phyloP scores from a whole-genome alignment of 2,888 invertebrate species.

The Standfussiana lucernea region DNA sequence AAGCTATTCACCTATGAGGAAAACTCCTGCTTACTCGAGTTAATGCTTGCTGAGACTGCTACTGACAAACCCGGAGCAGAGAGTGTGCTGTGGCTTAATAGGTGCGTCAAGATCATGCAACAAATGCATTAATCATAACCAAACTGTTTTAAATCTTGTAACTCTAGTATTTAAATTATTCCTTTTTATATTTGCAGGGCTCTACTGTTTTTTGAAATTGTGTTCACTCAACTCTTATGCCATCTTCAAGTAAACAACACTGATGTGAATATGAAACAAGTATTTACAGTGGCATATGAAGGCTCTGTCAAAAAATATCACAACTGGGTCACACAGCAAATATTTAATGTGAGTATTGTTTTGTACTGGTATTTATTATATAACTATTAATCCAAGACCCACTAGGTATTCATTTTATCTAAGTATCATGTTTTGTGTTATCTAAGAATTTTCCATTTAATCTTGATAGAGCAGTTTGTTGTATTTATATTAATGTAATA shows the following conservation, averaged over 20 bases:
- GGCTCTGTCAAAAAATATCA: slow-evolving; percentile 93
- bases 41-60: slow-evolving; percentile 92
- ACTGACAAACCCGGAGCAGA: slow-evolving; percentile 90
- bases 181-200: slow-evolving; percentile 84
- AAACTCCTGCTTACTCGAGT: slow-evolving; percentile 92
- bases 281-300: slow-evolving; percentile 92
- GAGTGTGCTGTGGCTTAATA: slow-evolving; percentile 94
- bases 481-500: slow-evolving; percentile 12
- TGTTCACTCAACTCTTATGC: slow-evolving; percentile 90
- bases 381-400: neutral
- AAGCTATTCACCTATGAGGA: slow-evolving; percentile 89
- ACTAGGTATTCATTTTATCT: slow-evolving; percentile 5
- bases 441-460: slow-evolving; percentile 12
- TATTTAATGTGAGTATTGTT: slow-evolving; percentile 92
- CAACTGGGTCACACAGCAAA: slow-evolving; percentile 94
- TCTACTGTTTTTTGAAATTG: slow-evolving; percentile 91
- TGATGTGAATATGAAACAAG: slow-evolving; percentile 91
- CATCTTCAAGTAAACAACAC: slow-evolving; percentile 83
- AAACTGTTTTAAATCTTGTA: neutral
- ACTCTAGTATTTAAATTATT: neutral
- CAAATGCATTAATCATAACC: neutral
- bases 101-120: slow-evolving; percentile 82
- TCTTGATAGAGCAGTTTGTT: neutral
- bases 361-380: neutral
- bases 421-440: slow-evolving; percentile 11